Base-by-base conservation (phyloP, 2,113 vertebrate species). In the Centropus bengalensis region DNA sequence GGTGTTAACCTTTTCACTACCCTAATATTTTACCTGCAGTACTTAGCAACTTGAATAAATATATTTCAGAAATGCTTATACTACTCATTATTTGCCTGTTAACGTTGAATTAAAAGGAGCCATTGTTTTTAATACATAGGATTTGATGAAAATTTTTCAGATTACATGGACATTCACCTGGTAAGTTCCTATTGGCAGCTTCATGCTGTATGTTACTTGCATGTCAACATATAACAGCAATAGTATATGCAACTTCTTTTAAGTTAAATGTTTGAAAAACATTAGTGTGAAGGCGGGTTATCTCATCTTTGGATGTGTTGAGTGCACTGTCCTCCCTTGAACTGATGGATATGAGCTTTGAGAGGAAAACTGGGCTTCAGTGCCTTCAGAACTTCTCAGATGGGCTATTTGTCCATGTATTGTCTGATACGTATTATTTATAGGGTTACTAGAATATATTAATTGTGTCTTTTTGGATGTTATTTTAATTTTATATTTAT, bases 51-150 rank as follows among this genome's bases (percentile, higher is more conserved):
- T 21, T 68, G 38, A 75, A 88, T 68, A 81, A 54, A 67, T 51
- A 2, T 49, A 44, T 86, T 86, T 94, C 20, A 89, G 51, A 91
- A 83, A 78, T 59, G 26, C 66, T 67, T 67, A 32, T 52, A 45
- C 77, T 7, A 55, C 18, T 86, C 6, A 12, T 64, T 67, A 55
- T 54, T 82, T 87, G 22, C n/a, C 14, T 58, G 60, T 45, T 82
- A 59, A 75, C 13, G 30, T 58, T 84, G 56, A 87, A 74, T 66
- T 42, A 87, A 69, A 45, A 74, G 10, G 7, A 86, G 5, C 40
- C 3, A 4, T 56, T 47, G 54, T 22, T 85, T 84, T 22, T 76
- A 71, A 36, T 85, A 16, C 20, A 27, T 26, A 52, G 26, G 6
- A 52, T 86, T 32, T 71, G 15, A 38, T 64, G 26, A 79, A 85